phyloP scores from a whole-genome alignment of 2,113 vertebrate species.

The Vulpes lagopus region DNA sequence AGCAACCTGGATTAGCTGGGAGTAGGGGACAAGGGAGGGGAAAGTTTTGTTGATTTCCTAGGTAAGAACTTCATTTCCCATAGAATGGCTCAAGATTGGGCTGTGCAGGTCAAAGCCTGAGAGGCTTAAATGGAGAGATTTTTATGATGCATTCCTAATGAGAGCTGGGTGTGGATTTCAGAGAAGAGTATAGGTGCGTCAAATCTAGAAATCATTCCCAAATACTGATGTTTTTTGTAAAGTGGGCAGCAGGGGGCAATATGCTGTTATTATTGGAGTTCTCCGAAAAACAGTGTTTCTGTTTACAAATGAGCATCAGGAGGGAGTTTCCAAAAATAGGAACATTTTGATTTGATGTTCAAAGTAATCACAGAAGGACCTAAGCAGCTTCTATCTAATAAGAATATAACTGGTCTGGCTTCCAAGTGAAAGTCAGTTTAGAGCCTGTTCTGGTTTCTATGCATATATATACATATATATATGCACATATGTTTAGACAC shows the following conservation, averaged over 20 bases:
- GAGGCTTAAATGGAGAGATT: neutral
- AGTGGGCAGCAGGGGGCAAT: slow-evolving; percentile 85
- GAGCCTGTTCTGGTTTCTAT: neutral
- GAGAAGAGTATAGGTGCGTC: neutral
- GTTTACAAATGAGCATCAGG: slow-evolving; percentile 48
- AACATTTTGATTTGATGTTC: slow-evolving; percentile 47
- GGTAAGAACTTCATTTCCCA: slow-evolving; percentile 12
- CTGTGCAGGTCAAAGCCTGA: neutral
- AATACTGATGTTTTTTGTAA: neutral
- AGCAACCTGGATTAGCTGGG: neutral
- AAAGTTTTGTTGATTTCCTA: slow-evolving; percentile 16
- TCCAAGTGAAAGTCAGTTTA: slow-evolving; percentile 8
- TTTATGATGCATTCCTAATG: neutral
- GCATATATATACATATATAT: neutral
- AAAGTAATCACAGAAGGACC: slow-evolving; percentile 15
- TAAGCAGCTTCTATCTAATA: slow-evolving; percentile 38
- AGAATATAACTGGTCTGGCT: slow-evolving; percentile 9
- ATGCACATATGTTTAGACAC: neutral
- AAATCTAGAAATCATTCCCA: neutral
- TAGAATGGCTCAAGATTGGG: neutral
- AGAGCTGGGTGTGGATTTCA: slow-evolving; percentile 36
- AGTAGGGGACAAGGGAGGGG: neutral
- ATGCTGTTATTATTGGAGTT: neutral
- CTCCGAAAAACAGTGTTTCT: neutral
- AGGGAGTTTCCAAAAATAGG: slow-evolving; percentile 48